A percentile compares a stretch with the other conserved stretches of the same genome.
phyloP scores from a whole-genome alignment of 1,140 invertebrate genomes.

The Branchinecta lynchi region DNA sequence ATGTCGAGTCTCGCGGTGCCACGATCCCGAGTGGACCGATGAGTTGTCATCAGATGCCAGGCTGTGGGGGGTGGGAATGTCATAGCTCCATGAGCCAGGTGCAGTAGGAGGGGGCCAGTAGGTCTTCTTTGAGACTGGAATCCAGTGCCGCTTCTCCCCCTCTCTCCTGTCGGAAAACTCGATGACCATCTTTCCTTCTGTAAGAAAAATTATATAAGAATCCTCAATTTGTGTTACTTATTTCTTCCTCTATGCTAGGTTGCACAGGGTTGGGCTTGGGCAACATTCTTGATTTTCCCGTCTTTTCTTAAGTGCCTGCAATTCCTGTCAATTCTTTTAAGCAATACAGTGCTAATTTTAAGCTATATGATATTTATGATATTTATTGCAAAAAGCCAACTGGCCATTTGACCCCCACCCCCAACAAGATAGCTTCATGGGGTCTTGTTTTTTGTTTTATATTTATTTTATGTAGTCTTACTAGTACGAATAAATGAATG shows the following conservation, averaged over 20 bases:
- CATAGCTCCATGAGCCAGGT: background rate
- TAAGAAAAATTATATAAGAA: background rate
- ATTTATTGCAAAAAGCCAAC: no score
- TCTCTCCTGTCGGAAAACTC: background rate
- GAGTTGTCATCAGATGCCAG: background rate
- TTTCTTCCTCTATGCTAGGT: background rate
- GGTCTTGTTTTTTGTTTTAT: no score
- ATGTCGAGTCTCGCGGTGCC: background rate
- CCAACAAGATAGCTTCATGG: no score
- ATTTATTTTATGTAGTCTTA: no score
- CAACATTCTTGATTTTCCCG: background rate
- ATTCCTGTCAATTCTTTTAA: background rate
- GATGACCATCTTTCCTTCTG: slow-evolving; percentile 1
- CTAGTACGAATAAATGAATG: no score
- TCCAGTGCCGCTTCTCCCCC: background rate
- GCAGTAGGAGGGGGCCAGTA: background rate
- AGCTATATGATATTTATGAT: background rate
- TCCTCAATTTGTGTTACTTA: background rate
- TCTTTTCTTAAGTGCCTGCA: background rate
- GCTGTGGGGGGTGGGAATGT: background rate
- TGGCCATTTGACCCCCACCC: no score
- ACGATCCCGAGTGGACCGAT: background rate
- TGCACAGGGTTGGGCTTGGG: background rate
- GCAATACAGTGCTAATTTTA: background rate
- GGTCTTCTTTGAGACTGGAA: background rate